A percentile compares a stretch with the other conserved stretches of the same genome.
Conservation (phyloP, 2,888 invertebrate species). For the Folsomia manolachei region DNA sequence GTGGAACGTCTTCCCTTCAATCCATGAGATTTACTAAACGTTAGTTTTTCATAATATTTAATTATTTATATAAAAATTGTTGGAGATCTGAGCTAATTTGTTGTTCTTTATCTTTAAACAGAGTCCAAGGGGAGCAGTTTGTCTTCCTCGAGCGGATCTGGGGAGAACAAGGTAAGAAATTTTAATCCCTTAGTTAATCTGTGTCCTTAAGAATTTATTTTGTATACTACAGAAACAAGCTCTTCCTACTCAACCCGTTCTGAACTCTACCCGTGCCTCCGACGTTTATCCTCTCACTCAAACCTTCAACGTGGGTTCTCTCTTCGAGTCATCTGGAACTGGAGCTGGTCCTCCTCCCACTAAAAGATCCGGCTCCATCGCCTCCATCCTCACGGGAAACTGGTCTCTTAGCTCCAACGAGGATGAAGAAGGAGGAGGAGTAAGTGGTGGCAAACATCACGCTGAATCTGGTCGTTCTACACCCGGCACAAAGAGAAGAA, state of each 20-base stretch:
- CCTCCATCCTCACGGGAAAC: conserved; percentile 40
- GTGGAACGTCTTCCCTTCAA: conserved; percentile 51
- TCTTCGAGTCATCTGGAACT: too few species aligned
- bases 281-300: conserved; percentile 64
- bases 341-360: too few species aligned
- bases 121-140: conserved; percentile 44
- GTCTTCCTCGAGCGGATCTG: conserved; percentile 44
- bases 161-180: conserved; percentile 23
- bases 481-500: conserved; percentile 38
- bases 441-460: too few species aligned
- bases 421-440: conserved; percentile 28
- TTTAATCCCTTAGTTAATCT: neutral
- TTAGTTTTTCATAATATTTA: conserved; percentile 21
- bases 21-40: conserved; percentile 47
- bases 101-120: conserved; percentile 3
- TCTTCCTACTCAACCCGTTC: conserved; percentile 57
- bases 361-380: conserved; percentile 35
- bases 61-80: too few species aligned
- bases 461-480: conserved; percentile 43
- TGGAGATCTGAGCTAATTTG: neutral
- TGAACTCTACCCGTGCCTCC: conserved; percentile 71
- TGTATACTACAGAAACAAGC: too few species aligned
- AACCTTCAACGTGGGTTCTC: conserved; percentile 1
- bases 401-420: conserved; percentile 38
- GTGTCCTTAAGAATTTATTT: too few species aligned